phyloP scores from a whole-genome alignment of 35 echinoderm and acorn worm genomes.

The Amphiura filiformis region DNA sequence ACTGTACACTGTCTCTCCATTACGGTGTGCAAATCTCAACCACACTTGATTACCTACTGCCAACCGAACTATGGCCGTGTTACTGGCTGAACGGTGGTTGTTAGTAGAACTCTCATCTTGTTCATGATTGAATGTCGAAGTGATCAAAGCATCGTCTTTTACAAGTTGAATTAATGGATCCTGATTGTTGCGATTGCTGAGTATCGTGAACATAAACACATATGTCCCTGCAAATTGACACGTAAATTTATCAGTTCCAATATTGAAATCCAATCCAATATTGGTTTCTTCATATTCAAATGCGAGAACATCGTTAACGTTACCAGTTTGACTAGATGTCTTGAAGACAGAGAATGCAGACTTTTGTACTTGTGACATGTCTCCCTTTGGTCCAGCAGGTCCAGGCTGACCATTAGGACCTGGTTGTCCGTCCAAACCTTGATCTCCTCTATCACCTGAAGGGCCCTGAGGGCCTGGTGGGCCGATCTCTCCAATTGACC shows the following conservation, averaged over 20 bases:
- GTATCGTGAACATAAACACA: neutral
- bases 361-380: neutral
- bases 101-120: too few relatives aligned
- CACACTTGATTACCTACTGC: neutral
- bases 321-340: neutral
- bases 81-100: too few relatives aligned
- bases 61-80: too few relatives aligned
- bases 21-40: neutral
- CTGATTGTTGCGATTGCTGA: neutral
- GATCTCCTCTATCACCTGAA: neutral
- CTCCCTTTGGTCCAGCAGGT: neutral
- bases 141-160: neutral
- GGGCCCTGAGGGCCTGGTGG: neutral
- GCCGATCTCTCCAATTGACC: neutral
- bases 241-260: neutral
- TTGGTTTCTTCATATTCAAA: neutral
- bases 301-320: neutral
- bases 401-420: too few relatives aligned
- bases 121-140: too few relatives aligned
- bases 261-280: neutral
- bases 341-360: neutral
- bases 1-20: neutral
- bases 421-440: neutral
- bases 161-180: neutral
- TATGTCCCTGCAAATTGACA: neutral